These are phyloP conservation scores for Nephila pilipes DNA, from an alignment of 1,140 invertebrate genomes.

Conservation along the genomic window DNA sequence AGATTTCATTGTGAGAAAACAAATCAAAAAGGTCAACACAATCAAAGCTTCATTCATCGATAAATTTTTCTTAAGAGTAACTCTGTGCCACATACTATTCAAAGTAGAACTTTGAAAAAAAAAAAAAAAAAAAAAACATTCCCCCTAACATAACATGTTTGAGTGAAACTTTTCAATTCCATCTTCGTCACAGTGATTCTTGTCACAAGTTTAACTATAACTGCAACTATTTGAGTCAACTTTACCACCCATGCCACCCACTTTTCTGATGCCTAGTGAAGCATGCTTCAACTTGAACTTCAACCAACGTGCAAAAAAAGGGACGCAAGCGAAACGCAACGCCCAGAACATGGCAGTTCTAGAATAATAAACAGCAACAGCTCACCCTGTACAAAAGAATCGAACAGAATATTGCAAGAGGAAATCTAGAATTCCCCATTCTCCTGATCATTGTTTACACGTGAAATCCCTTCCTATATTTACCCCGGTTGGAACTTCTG, in stretches of 20 bases:
- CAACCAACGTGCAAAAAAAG: background rate
- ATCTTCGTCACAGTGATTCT: too few species aligned
- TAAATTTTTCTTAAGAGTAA: too few species aligned
- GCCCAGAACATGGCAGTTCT: slow-evolving; percentile 21
- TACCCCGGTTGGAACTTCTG: slow-evolving; percentile 36
- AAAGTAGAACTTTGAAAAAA: too few species aligned
- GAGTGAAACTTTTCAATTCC: too few species aligned
- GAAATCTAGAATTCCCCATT: slow-evolving; percentile 45
- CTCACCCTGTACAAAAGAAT: background rate
- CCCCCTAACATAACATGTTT: too few species aligned
- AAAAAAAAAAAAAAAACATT: too few species aligned
- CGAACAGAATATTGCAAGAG: background rate
- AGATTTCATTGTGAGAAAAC: too few species aligned
- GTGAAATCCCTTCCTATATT: slow-evolving; percentile 54
- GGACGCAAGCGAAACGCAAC: background rate
- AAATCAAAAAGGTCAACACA: too few species aligned
- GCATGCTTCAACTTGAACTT: background rate
- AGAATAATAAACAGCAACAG: slow-evolving; percentile 37
- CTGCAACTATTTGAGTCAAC: background rate
- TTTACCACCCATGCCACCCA: background rate
- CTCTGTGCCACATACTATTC: too few species aligned
- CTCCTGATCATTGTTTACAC: slow-evolving; percentile 67
- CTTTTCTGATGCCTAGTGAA: background rate
- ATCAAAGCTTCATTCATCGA: too few species aligned
- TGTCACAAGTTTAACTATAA: too few species aligned